Conservation (phyloP, 2,797 vertebrate species). For the Nannoperca obscura region DNA sequence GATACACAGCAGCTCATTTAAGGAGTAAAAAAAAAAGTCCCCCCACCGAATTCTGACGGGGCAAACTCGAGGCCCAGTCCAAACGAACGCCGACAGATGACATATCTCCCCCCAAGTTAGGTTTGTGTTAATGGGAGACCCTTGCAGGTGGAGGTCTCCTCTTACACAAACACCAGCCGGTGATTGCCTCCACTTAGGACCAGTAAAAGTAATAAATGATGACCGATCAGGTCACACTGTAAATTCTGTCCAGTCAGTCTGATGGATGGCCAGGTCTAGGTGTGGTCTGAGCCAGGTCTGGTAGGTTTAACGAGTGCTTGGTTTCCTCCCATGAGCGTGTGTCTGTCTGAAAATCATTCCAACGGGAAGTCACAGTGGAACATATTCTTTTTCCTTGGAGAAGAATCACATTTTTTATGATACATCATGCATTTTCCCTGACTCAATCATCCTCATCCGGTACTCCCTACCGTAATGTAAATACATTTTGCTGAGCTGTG, state of each 20-base stretch:
- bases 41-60: slow-evolving; percentile 28
- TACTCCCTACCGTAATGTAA: slow-evolving; percentile 65
- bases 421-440: slow-evolving; percentile 69
- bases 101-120: slow-evolving; percentile 70
- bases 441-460: slow-evolving; percentile 68
- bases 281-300: slow-evolving; percentile 75
- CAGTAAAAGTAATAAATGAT: slow-evolving; percentile 86
- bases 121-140: slow-evolving; percentile 81
- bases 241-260: slow-evolving; percentile 80
- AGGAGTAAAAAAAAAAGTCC: slow-evolving; percentile 7
- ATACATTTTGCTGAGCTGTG: slow-evolving; percentile 62
- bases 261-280: slow-evolving; percentile 78
- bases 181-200: slow-evolving; percentile 81
- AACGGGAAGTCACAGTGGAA: slow-evolving; percentile 71
- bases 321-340: slow-evolving; percentile 75
- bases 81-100: slow-evolving; percentile 64
- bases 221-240: slow-evolving; percentile 82
- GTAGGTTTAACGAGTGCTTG: slow-evolving; percentile 75
- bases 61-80: slow-evolving; percentile 36
- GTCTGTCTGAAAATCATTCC: slow-evolving; percentile 76
- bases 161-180: slow-evolving; percentile 82
- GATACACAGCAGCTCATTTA: slow-evolving; percentile 49
- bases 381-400: slow-evolving; percentile 44
- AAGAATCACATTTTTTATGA: slow-evolving; percentile 73
- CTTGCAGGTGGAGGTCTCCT: slow-evolving; percentile 83